Evolutionary conservation across 1,140 invertebrate genomes (phyloP), one percentile per base, ranked within the genome.

Genomic region (Drosophila bipectinata): DNA sequence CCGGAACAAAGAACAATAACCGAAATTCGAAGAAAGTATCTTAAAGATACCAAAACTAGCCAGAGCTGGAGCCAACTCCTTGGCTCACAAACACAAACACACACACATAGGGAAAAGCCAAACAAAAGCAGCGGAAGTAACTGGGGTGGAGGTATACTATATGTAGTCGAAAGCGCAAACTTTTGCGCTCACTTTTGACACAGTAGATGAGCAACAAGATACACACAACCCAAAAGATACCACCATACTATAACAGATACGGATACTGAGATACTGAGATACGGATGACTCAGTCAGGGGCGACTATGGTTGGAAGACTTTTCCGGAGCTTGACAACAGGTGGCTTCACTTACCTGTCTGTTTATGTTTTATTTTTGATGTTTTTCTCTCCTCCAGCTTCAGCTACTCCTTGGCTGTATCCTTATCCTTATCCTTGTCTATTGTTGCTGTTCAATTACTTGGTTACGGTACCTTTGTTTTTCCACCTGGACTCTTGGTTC

Each of bases 151-250:
- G 24, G 37, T n/a, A 24, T 55, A 44, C 21, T 21, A 21, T 3
- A 21, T 21, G 21, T 21, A 66, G 56, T 47, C 73, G 49, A 79
- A 69, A 79, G 79, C 66, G 67, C 72, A 77, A 84, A 84, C 44
- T 84, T 84, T 84, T 73, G 67, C 81, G 81, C 81, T 85, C 81
- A 84, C 81, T 84, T 83, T 84, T 84, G 81, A 85, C 81, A 83
- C 82, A 73, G 49, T 62, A 53, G 68, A 61, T 32, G 67, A 14
- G 56, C 48, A 26, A 66, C 49, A 69, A 64, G 48, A 37, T 32
- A 45, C 60, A 37, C 30, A 68, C 21, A 45, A 28, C 21, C 34
- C 15, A 12, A 37, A 37, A 12, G 34, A 37, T 37, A 37, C 34
- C 34, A 37, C 10, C 8, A 34, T 34, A 30, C 37, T 21, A 21